Evolutionary conservation across 1,140 invertebrate species (phyloP).

Genomic region (Tetragonula clypearis): DNA sequence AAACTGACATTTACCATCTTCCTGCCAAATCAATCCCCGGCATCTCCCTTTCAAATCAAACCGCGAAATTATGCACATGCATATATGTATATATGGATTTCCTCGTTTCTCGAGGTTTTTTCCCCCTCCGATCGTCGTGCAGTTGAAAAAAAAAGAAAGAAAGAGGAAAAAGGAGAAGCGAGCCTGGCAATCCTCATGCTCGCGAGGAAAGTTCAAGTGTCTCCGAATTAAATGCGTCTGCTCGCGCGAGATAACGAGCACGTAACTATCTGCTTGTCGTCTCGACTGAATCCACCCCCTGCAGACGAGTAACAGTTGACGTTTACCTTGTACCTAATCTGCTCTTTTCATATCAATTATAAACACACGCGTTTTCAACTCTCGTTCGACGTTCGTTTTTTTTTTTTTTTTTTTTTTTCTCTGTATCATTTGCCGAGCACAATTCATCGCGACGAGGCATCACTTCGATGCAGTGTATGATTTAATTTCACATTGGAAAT

Average conservation of each 20-base stretch:
- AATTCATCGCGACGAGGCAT: too few relatives aligned
- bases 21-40: not conserved
- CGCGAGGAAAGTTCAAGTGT: constrained; percentile 39
- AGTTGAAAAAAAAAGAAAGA: not conserved
- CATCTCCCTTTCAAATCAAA: not conserved
- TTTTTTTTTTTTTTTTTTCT: too few relatives aligned
- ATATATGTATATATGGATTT: not conserved
- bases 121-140: not conserved
- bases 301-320: constrained; percentile 38
- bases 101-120: not conserved
- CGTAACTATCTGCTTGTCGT: constrained; percentile 39
- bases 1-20: not conserved
- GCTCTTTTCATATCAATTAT: constrained; percentile 26
- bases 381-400: too few relatives aligned
- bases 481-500: too few relatives aligned
- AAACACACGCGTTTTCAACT: too few relatives aligned
- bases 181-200: not conserved
- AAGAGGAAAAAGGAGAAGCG: not conserved
- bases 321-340: constrained; percentile 41
- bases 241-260: constrained; percentile 43
- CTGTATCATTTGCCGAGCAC: too few relatives aligned
- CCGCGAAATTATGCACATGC: too few relatives aligned
- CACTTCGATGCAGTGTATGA: too few relatives aligned
- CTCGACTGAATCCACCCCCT: constrained; percentile 34
- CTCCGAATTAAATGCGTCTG: constrained; percentile 47